Evolutionary conservation across 2,113 vertebrate genomes (phyloP), one percentile per base, ranked within the genome.

Genomic region (Muntiacus reevesi): DNA sequence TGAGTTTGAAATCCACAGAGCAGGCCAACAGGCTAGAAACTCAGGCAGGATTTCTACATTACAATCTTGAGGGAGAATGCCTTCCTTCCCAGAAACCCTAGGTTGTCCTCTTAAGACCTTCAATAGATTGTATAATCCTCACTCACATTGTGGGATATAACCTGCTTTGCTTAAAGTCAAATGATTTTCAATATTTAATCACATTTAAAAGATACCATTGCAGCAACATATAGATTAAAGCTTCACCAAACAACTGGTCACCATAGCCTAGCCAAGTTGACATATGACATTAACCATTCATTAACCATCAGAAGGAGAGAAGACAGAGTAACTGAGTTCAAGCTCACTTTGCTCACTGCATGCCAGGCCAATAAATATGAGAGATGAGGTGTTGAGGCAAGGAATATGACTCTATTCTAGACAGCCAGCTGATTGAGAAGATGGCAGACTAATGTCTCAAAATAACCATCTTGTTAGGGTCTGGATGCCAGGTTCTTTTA

Each of bases 261-360:
- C 5, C 7, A 15, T 1, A 67, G 15, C 4, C 16, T 85, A 15
- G 47, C 4, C n/a, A 62, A 78, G 19, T 0, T 25, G 14, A 21
- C 60, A 40, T 27, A 11, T 15, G 8, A 64, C 9, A 60, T 86
- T 25, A 76, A 64, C n/a, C 43, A 74, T 33, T 4, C 17, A 88
- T 78, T 30, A 76, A 74, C 62, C 17, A n/a, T 36, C 6, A 40
- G 40, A 40, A 28, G 17, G 8, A 79, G 6, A 6, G 11, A 59
- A 55, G 7, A 7, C 45, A 76, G 12, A 43, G 23, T 76, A 27
- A 43, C 40, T 43, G 23, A 76, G 36, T 43, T 76, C 40, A 76
- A 76, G 71, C 21, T 43, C 23, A 76, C 21, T 76, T 76, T 76
- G 40, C 40, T 76, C 12, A 27, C 40, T 43, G 21, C 71, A 43